These are phyloP conservation scores for Stictonetta naevosa DNA, from an alignment of 2,113 vertebrate genomes.

Conservation along the genomic window DNA sequence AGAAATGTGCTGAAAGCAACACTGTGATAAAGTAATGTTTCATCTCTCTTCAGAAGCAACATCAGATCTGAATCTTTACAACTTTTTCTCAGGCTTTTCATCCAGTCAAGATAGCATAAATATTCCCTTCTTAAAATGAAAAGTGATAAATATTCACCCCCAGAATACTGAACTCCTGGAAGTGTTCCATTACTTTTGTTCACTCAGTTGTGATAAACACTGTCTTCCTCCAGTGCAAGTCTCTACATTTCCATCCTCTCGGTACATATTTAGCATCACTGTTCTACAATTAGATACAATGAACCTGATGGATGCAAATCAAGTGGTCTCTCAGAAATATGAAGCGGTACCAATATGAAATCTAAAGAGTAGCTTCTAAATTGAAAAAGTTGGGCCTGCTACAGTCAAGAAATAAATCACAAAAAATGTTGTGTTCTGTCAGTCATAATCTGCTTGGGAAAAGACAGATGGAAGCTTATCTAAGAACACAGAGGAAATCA, in stretches of 20 bases:
- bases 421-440: neutral
- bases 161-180: neutral
- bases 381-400: neutral
- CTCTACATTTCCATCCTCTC: neutral
- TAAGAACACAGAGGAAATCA: conserved; percentile 15
- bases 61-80: neutral
- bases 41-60: neutral
- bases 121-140: neutral
- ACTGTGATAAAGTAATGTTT: neutral
- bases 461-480: neutral
- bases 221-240: neutral
- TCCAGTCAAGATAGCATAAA: neutral
- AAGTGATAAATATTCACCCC: neutral
- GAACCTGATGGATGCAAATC: neutral
- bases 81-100: neutral
- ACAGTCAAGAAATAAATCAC: conserved; percentile 12
- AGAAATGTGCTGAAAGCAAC: neutral
- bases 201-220: neutral
- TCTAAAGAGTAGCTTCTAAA: neutral
- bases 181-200: neutral
- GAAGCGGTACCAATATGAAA: neutral
- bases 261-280: neutral
- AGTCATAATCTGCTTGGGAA: conserved; percentile 9
- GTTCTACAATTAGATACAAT: neutral
- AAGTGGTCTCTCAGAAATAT: neutral